These are phyloP conservation scores for Pseudopleuronectes americanus DNA, from an alignment of 2,797 vertebrate species.

Conservation along the genomic window DNA sequence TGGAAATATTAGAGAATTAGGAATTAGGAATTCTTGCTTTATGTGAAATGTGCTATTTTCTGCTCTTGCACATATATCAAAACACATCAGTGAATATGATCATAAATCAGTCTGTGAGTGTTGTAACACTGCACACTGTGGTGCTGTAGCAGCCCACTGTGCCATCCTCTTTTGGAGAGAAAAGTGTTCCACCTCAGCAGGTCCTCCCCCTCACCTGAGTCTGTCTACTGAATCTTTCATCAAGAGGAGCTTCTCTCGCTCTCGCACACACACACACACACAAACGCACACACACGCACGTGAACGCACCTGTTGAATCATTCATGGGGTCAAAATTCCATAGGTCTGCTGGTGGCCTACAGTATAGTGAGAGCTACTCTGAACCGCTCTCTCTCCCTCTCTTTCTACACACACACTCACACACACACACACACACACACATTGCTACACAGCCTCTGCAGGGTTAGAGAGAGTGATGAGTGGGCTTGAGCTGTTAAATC, in stretches of 20 bases:
- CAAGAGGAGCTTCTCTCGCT: constrained; percentile 64
- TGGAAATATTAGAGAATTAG: constrained; percentile 48
- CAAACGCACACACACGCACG: constrained; percentile 23
- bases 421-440: constrained; percentile 8
- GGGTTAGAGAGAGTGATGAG: constrained; percentile 76
- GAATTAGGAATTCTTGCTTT: constrained; percentile 61
- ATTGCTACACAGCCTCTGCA: constrained; percentile 56
- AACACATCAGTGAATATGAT: constrained; percentile 71
- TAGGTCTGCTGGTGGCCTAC: constrained; percentile 67
- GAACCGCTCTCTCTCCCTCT: constrained; percentile 10
- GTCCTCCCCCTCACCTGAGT: constrained; percentile 79
- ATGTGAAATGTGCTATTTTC: constrained; percentile 71
- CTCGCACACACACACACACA: constrained; percentile 15
- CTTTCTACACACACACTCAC: constrained; percentile 22
- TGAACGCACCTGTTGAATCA: constrained; percentile 77
- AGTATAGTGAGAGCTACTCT: constrained; percentile 55
- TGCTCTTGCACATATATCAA: constrained; percentile 69
- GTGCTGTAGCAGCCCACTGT: constrained; percentile 71
- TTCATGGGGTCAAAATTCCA: constrained; percentile 75
- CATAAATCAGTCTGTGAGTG: constrained; percentile 71
- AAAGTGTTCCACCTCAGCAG: constrained; percentile 80
- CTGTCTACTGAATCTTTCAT: constrained; percentile 82
- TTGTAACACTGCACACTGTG: constrained; percentile 66
- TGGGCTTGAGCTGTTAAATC: constrained; percentile 76
- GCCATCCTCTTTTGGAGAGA: constrained; percentile 73